Percentiles rank a stretch among this genome's conserved stretches.
Conservation (phyloP, 35 echinoderm and acorn worm species). For the Patiria miniata region DNA sequence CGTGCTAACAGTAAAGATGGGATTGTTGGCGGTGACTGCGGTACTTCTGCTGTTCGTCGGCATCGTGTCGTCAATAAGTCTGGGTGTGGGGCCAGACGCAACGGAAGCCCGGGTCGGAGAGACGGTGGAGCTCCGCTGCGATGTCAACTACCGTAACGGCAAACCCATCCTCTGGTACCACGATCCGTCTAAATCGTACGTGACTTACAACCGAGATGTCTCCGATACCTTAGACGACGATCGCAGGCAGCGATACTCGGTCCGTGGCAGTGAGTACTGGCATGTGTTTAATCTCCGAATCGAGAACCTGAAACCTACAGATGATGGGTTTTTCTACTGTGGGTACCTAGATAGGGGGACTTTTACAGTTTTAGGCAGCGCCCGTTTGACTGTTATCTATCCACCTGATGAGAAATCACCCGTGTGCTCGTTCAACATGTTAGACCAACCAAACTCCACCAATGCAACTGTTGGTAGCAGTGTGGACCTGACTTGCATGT, state of each 20-base stretch:
- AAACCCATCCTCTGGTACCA: conserved; percentile 4
- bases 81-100: not conserved
- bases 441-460: not conserved
- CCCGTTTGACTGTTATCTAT: not conserved
- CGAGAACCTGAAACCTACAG: not conserved
- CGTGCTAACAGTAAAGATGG: not conserved
- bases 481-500: conserved; percentile 21
- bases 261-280: not conserved
- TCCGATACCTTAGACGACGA: conserved; percentile 3
- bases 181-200: not conserved
- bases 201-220: not conserved
- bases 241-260: conserved; percentile 6
- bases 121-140: not conserved
- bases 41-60: not conserved
- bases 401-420: not conserved
- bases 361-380: not conserved
- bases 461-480: not conserved
- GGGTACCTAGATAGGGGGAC: not conserved
- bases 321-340: conserved; percentile 24
- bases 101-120: not conserved
- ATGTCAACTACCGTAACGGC: not conserved
- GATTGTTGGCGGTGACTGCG: not conserved
- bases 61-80: not conserved
- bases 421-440: not conserved
- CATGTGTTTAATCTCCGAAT: conserved; percentile 29